Evolutionary conservation across 2,113 vertebrate genomes (phyloP).

Genomic region (Stegostoma tigrinum): DNA sequence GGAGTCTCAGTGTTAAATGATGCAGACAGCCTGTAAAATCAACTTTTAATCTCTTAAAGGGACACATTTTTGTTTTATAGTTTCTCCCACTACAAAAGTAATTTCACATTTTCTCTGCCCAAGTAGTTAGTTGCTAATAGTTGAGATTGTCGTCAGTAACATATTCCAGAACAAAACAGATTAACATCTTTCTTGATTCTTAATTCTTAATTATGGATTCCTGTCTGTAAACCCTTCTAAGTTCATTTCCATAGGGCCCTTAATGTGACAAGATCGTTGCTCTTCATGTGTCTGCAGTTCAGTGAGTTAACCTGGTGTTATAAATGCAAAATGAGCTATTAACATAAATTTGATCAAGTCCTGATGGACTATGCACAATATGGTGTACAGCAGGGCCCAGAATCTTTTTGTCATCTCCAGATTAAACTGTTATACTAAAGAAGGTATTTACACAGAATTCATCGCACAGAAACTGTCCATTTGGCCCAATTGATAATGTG

Average conservation of each 20-base stretch:
- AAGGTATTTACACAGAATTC: background rate
- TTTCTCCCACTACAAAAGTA: background rate
- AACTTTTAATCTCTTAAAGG: conserved; percentile 9
- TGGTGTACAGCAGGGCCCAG: background rate
- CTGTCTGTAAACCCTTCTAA: background rate
- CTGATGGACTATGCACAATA: background rate
- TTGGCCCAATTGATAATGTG: too few relatives aligned
- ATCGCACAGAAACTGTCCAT: background rate
- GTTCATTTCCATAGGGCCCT: background rate
- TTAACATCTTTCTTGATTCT: background rate
- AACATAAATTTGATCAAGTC: background rate
- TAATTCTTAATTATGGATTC: conserved; percentile 11
- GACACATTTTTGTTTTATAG: background rate
- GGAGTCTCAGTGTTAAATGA: conserved; percentile 20
- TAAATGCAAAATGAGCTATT: background rate
- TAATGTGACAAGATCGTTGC: background rate
- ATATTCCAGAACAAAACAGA: background rate
- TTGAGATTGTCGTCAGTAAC: background rate
- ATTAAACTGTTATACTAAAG: background rate
- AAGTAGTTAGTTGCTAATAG: conserved; percentile 4
- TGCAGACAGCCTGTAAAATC: conserved; percentile 23
- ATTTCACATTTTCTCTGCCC: background rate
- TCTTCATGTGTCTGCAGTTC: background rate
- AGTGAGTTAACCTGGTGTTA: background rate
- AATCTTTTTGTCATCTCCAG: background rate